Percentiles rank a stretch among this genome's conserved stretches.
phyloP scores from a whole-genome alignment of 2,113 vertebrate genomes.

The Mus spicilegus region DNA sequence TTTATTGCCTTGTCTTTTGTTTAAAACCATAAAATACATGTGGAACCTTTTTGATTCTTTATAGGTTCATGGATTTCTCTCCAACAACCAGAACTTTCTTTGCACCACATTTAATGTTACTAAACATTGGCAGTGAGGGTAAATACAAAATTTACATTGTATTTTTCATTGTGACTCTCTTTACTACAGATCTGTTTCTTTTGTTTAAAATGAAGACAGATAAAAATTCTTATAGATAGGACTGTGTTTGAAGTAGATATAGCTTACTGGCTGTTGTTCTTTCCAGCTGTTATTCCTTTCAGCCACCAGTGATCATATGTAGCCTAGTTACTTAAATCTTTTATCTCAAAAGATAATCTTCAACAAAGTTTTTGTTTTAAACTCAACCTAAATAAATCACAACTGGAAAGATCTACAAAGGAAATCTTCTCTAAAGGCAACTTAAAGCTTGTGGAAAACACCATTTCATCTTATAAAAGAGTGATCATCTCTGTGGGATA shows the following conservation, averaged over 20 bases:
- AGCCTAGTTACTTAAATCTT: slow-evolving; percentile 8
- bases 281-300: slow-evolving; percentile 13
- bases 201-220: background rate
- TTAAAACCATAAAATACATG: background rate
- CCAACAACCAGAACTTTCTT: background rate
- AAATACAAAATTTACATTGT: background rate
- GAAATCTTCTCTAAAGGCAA: background rate
- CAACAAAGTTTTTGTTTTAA: slow-evolving; percentile 20
- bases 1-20: background rate
- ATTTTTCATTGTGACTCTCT: background rate
- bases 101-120: background rate
- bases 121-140: background rate
- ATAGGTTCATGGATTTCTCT: background rate
- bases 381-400: slow-evolving; percentile 49
- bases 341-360: slow-evolving; percentile 51
- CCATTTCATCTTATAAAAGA: slow-evolving; percentile 64
- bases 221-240: background rate
- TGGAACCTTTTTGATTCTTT: background rate
- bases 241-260: background rate
- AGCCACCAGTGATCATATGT: background rate
- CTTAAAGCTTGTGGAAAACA: slow-evolving; percentile 47
- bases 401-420: slow-evolving; percentile 56
- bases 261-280: background rate
- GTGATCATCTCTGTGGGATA: background rate
- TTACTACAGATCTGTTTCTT: background rate